Evolutionary conservation across 1,140 invertebrate species (phyloP).

Genomic region (Odontomachus brunneus): DNA sequence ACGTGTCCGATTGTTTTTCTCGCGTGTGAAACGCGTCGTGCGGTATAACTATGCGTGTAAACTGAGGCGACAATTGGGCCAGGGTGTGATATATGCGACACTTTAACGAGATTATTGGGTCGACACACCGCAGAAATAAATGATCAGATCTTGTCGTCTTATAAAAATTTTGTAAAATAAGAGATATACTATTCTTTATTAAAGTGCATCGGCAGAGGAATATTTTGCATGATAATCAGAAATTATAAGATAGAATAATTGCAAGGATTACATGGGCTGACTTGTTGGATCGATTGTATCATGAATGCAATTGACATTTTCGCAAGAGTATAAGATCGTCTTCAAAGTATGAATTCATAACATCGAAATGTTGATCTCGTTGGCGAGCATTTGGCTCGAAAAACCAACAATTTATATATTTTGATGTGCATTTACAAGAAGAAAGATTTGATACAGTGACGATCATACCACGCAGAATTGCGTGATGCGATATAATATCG

Average conservation of each 20-base stretch:
- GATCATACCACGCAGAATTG: too few relatives aligned
- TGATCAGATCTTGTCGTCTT: not conserved
- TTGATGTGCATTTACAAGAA: too few relatives aligned
- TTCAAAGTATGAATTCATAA: too few relatives aligned
- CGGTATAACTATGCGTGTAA: constrained; percentile 23
- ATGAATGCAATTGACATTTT: too few relatives aligned
- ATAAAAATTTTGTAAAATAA: not conserved
- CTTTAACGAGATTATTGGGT: not conserved
- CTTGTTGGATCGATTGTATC: too few relatives aligned
- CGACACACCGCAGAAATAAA: not conserved
- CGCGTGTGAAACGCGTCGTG: constrained; percentile 2
- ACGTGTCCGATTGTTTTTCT: constrained; percentile 34
- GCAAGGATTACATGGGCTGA: too few relatives aligned
- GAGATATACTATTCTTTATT: not conserved
- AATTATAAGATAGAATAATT: not conserved
- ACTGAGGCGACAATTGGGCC: not conserved
- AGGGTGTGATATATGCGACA: not conserved
- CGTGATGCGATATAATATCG: too few relatives aligned
- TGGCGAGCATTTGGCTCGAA: too few relatives aligned
- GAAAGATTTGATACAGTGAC: too few relatives aligned
- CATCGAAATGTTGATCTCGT: too few relatives aligned
- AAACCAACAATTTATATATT: too few relatives aligned
- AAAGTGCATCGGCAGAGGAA: not conserved
- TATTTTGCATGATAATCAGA: not conserved
- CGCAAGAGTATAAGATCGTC: too few relatives aligned